Evolutionary conservation across 2,888 invertebrate genomes (phyloP).

Genomic region (Choristoneura rosaceana): DNA sequence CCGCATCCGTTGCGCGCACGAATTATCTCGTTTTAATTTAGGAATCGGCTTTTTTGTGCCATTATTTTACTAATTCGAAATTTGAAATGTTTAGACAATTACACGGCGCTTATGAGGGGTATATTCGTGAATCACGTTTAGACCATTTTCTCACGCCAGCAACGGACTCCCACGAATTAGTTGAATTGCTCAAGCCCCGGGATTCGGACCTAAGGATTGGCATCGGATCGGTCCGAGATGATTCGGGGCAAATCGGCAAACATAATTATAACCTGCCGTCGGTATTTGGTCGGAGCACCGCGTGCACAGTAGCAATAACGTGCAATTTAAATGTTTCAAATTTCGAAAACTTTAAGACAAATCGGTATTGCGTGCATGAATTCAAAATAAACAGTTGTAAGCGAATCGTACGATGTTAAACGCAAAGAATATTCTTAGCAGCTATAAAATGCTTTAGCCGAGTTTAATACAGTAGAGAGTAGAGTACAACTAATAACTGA

Average conservation of each 20-base stretch:
- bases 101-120: conserved; percentile 52
- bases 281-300: conserved; percentile 74
- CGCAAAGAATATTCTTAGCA: conserved; percentile 15
- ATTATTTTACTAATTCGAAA: conserved; percentile 42
- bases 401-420: conserved; percentile 33
- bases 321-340: conserved; percentile 85
- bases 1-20: conserved; percentile 77
- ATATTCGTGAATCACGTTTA: conserved; percentile 46
- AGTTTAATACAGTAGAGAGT: neutral
- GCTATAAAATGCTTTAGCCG: neutral
- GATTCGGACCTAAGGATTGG: conserved; percentile 61
- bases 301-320: conserved; percentile 84
- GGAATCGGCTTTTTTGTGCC: conserved; percentile 54
- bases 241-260: conserved; percentile 61
- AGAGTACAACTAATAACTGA: neutral
- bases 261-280: conserved; percentile 77
- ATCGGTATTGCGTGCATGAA: conserved; percentile 56
- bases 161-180: conserved; percentile 80
- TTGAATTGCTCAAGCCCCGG: conserved; percentile 47
- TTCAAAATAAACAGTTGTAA: conserved; percentile 38
- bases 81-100: conserved; percentile 43
- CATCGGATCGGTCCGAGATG: conserved; percentile 75
- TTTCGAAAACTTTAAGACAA: conserved; percentile 66
- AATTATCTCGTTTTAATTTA: conserved; percentile 81
- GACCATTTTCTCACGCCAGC: conserved; percentile 78